Percentiles rank a stretch among this genome's conserved stretches.
Evolutionary conservation across 2,797 vertebrate species (phyloP).

Genomic region (Gephyroberyx darwinii): DNA sequence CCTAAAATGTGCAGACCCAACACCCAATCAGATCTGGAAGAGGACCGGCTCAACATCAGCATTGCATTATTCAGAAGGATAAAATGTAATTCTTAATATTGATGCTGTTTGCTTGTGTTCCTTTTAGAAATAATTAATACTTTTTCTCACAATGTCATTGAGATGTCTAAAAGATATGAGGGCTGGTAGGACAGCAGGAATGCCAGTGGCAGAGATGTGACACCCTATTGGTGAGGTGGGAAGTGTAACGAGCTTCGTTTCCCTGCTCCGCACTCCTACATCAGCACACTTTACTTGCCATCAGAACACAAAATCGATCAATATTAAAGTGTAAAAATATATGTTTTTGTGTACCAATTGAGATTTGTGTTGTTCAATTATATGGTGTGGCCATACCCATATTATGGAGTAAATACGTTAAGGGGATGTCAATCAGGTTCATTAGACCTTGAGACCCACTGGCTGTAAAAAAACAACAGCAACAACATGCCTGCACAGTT

Average conservation of each 20-base stretch:
- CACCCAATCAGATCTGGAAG: constrained; percentile 70
- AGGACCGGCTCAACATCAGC: constrained; percentile 58
- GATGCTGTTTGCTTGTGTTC: constrained; percentile 33
- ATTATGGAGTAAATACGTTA: background rate
- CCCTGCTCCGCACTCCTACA: constrained; percentile 36
- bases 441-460: constrained; percentile 3
- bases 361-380: constrained; percentile 8
- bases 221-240: constrained; percentile 58
- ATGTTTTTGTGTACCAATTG: constrained; percentile 1
- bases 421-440: background rate
- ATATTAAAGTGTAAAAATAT: constrained; percentile 22
- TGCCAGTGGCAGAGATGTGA: constrained; percentile 55
- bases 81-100: constrained; percentile 26
- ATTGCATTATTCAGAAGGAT: constrained; percentile 38
- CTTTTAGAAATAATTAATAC: constrained; percentile 35
- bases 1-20: constrained; percentile 63
- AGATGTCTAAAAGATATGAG: constrained; percentile 38
- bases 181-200: constrained; percentile 41
- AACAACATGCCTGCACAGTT: background rate
- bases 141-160: constrained; percentile 32
- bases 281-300: constrained; percentile 47
- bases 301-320: constrained; percentile 30
- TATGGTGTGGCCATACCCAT: background rate
- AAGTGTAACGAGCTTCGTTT: constrained; percentile 50
- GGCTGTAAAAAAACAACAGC: background rate